Evolutionary conservation across 2,113 vertebrate species (phyloP).

Genomic region (Semicossyphus pulcher): DNA sequence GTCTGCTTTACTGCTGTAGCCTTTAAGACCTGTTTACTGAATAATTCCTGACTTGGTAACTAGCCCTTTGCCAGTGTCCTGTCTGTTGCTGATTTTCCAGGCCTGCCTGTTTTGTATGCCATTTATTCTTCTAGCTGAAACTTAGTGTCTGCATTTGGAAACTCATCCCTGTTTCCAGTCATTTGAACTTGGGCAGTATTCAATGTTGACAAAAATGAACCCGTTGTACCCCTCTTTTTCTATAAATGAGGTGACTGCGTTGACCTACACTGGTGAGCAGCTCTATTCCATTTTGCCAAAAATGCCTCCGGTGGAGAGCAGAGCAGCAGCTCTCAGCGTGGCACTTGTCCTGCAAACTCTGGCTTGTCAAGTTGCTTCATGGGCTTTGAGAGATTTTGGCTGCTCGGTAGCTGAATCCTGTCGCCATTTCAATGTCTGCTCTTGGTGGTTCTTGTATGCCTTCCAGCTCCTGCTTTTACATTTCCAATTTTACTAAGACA

Average conservation of each 20-base stretch:
- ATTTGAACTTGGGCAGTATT: not conserved
- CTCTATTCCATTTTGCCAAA: not conserved
- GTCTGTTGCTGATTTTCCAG: slow-evolving; percentile 5
- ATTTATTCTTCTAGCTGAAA: slow-evolving; percentile 1
- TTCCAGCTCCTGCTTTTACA: not conserved
- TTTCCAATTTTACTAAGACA: not conserved
- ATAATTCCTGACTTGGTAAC: not conserved
- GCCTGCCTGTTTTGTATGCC: not conserved
- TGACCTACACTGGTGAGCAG: slow-evolving; percentile 12
- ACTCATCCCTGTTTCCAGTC: not conserved
- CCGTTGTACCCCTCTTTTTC: not conserved
- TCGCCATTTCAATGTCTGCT: not conserved
- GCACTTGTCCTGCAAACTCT: slow-evolving; percentile 3
- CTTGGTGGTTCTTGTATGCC: not conserved
- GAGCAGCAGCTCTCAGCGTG: slow-evolving; percentile 11
- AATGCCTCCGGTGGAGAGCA: not conserved
- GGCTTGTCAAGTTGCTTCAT: not conserved
- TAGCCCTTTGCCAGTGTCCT: not conserved
- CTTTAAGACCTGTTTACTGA: not conserved
- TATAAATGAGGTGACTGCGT: slow-evolving; percentile 7
- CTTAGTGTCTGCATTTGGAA: slow-evolving; percentile 5
- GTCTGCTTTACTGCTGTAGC: not conserved
- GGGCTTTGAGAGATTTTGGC: not conserved
- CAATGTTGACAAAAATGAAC: not conserved
- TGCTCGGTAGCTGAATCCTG: not conserved